phyloP scores from a whole-genome alignment of 2,797 vertebrate genomes.

The Argyrosomus regius region DNA sequence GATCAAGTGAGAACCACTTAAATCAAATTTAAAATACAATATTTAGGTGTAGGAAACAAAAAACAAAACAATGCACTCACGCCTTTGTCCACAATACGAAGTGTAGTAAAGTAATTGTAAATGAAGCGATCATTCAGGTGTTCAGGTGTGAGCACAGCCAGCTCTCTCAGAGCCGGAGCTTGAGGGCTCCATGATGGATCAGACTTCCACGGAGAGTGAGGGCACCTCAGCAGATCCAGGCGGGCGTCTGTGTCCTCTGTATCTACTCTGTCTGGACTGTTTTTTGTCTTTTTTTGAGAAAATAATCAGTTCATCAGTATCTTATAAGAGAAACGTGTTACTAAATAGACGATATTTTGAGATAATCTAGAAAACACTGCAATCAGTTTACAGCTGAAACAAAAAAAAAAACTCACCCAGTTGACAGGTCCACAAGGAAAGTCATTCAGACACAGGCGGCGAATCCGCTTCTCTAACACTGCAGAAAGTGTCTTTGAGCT shows the following conservation, averaged over 20 bases:
- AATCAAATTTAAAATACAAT: background rate
- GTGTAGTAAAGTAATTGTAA: conserved; percentile 77
- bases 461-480: conserved; percentile 80
- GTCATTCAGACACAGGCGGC: conserved; percentile 80
- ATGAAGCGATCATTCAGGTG: conserved; percentile 60
- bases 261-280: rapidly evolving
- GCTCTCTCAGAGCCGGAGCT: conserved; percentile 77
- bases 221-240: conserved; percentile 81
- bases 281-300: conserved; percentile 75
- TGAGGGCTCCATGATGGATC: conserved; percentile 74
- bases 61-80: conserved; percentile 75
- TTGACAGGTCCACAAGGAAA: conserved; percentile 89
- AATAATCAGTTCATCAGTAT: background rate
- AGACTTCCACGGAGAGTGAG: conserved; percentile 86
- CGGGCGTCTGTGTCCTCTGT: conserved; percentile 78
- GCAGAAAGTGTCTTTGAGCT: conserved; percentile 64
- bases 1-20: background rate
- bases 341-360: background rate
- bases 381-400: background rate
- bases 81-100: conserved; percentile 82
- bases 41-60: background rate
- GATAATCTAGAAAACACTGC: conserved; percentile 2
- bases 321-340: background rate
- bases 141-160: conserved; percentile 75
- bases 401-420: conserved; percentile 83